phyloP scores from a whole-genome alignment of 2,113 vertebrate genomes.

The Sakesphorus luctuosus region DNA sequence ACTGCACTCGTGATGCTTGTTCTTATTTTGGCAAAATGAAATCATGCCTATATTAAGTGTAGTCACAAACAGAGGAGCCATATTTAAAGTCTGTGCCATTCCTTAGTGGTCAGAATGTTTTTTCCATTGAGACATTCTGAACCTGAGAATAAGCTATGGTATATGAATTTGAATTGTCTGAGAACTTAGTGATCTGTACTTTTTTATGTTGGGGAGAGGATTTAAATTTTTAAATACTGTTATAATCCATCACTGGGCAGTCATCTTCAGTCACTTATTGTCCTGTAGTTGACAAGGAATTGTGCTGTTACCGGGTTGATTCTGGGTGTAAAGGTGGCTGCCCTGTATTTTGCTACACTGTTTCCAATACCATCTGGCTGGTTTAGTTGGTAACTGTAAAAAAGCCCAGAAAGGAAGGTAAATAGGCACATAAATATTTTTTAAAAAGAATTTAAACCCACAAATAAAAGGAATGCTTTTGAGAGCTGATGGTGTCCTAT shows the following conservation, averaged over 20 bases:
- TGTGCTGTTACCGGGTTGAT: not conserved
- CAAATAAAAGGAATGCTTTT: not conserved
- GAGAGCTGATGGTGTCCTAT: not conserved
- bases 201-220: not conserved
- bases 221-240: not conserved
- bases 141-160: not conserved
- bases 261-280: not conserved
- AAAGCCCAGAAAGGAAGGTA: not conserved
- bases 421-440: not conserved
- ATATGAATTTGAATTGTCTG: not conserved
- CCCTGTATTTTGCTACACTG: not conserved
- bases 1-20: not conserved
- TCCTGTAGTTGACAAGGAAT: not conserved
- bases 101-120: not conserved
- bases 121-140: not conserved
- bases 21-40: not conserved
- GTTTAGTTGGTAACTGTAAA: not conserved
- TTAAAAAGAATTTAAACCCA: not conserved
- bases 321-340: not conserved
- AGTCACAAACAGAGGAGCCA: not conserved
- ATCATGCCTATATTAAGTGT: not conserved
- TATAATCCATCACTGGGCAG: not conserved
- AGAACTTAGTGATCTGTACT: not conserved
- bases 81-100: not conserved
- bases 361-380: not conserved